Percentiles rank a stretch among this genome's conserved stretches.
Evolutionary conservation across 2,113 vertebrate genomes (phyloP).

Genomic region (Oceanodroma tethys): DNA sequence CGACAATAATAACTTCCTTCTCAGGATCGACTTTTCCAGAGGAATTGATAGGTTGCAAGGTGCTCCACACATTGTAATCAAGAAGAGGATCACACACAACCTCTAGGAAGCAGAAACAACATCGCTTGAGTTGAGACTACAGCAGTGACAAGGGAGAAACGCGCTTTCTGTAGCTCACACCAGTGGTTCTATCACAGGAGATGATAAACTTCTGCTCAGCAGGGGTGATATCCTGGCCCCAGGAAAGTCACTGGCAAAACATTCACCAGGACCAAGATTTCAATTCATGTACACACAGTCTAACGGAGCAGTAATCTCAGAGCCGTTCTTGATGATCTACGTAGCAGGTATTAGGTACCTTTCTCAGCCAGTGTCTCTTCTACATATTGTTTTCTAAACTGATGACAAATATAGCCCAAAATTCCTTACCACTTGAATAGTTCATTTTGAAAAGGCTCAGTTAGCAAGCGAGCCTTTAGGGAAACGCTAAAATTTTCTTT

Average conservation of each 20-base stretch:
- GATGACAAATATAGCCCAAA: background rate
- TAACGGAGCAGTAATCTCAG: background rate
- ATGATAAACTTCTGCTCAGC: background rate
- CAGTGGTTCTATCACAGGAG: background rate
- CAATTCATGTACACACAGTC: too few species aligned
- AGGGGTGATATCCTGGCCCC: background rate
- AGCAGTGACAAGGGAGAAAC: background rate
- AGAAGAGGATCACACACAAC: constrained; percentile 86
- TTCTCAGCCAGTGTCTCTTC: background rate
- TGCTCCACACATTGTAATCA: constrained; percentile 87
- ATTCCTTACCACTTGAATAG: background rate
- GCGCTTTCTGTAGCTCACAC: background rate
- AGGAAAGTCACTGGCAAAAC: background rate
- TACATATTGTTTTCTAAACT: background rate
- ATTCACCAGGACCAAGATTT: background rate
- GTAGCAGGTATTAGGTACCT: background rate
- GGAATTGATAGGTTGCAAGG: constrained; percentile 80
- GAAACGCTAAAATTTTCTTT: background rate
- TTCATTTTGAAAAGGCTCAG: background rate
- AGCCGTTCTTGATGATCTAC: background rate
- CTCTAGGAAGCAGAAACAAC: constrained; percentile 66
- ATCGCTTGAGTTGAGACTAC: background rate
- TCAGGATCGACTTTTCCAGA: constrained; percentile 48
- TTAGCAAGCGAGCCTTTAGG: background rate
- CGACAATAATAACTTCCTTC: constrained; percentile 80